A percentile compares a stretch with the other conserved stretches of the same genome.
Evolutionary conservation across 2,888 invertebrate genomes (phyloP).

Genomic region (Drosophila formosana): DNA sequence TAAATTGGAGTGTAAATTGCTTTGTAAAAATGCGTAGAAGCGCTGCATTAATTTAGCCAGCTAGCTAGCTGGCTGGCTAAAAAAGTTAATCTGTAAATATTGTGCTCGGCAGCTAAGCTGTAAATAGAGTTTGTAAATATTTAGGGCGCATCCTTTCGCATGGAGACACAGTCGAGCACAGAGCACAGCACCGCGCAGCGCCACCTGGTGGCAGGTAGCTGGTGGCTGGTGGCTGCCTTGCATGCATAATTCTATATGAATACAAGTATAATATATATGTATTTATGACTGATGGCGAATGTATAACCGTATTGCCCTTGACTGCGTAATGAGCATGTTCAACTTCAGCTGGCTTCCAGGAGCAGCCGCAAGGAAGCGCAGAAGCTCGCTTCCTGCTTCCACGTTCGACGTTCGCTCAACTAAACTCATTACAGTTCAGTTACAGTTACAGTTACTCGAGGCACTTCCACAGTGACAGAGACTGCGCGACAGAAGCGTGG

Average conservation of each 20-base stretch:
- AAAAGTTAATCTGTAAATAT: conserved; percentile 71
- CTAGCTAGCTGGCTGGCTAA: neutral
- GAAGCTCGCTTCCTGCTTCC: neutral
- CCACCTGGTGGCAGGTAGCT: conserved; percentile 28
- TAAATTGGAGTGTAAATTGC: conserved; percentile 69
- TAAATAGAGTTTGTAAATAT: conserved; percentile 60
- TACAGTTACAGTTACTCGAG: conserved; percentile 41
- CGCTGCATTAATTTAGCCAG: conserved; percentile 63
- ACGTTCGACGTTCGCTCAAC: conserved; percentile 20
- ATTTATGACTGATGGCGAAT: conserved; percentile 35
- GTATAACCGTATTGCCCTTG: conserved; percentile 43
- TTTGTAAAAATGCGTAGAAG: conserved; percentile 61
- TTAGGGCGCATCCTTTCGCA: conserved; percentile 60
- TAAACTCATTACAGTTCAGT: conserved; percentile 62
- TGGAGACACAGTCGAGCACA: conserved; percentile 33
- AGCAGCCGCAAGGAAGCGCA: conserved; percentile 21
- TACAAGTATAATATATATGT: too few relatives aligned
- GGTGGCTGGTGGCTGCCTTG: conserved; percentile 18
- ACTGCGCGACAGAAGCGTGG: conserved; percentile 6
- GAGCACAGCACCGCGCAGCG: conserved; percentile 8
- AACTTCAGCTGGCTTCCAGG: conserved; percentile 38
- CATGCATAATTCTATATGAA: conserved; percentile 45
- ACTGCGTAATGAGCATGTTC: conserved; percentile 66
- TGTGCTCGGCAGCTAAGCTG: conserved; percentile 9
- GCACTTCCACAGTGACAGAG: neutral